Base-by-base conservation (phyloP, 2,888 invertebrate species). In the Chaetogeoica ovagalla region DNA sequence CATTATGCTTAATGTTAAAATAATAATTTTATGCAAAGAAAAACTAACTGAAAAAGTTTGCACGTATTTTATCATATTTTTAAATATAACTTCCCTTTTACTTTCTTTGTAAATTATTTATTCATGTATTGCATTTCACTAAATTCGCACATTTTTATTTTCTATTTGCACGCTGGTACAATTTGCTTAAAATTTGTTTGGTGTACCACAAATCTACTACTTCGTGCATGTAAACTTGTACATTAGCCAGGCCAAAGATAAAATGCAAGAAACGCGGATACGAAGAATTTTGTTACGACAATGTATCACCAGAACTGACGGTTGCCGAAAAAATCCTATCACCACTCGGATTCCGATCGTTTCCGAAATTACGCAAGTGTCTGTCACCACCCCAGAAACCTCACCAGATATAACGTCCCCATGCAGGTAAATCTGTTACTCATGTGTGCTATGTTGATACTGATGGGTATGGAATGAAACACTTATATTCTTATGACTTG, bases 151-250 rank as follows among this genome's bases (percentile, higher is more conserved):
- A 8, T 63, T 71, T 71, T 79, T 79, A 70, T 79, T 70, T 79
- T 79, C 39, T 43, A 70, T 79, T 79, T 79, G 79, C 79, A 79
- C 79, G 79, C 79, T 79, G 70, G 79, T 79, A 68, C 68, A 15
- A 62, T 62, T 55, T 71, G 70, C 70, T 71, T 79, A 63, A 63
- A 70, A 79, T 57, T 63, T 71, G 70, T 62, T 71, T 70, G 70
- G 79, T 70, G 62, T 70, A 57, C 70, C 21, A 55, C 79, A 79
- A 79, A 43, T 79, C 63, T 71, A 79, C 62, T 63, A 70, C 39
- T 55, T 65, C 71, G 79, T 79, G 79, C 79, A 79, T 79, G 79
- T 79, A 62, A 68, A 79, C 79, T 79, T 79, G 57, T 79, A 79
- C 70, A 71, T 70, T 79, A 79, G 79, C 79, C 79, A 79, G 79